phyloP scores from a whole-genome alignment of 2,797 vertebrate genomes.

The Poeciliopsis presidionis region DNA sequence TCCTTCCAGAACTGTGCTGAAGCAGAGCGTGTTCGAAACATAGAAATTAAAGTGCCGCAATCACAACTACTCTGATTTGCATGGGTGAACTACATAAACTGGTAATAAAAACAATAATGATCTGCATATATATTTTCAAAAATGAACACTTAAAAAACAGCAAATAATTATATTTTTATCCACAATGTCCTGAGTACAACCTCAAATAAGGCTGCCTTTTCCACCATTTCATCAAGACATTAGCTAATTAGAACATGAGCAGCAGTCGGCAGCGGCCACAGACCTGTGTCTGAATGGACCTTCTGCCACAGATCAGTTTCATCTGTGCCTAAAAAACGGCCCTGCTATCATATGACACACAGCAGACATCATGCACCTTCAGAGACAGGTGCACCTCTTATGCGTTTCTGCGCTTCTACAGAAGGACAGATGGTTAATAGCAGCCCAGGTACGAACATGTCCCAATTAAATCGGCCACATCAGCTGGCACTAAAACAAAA shows the following conservation, averaged over 20 bases:
- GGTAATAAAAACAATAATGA: neutral
- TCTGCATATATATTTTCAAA: neutral
- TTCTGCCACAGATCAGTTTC: conserved; percentile 7
- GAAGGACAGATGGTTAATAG: neutral
- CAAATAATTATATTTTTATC: neutral
- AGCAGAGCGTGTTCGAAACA: neutral
- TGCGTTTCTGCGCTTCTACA: neutral
- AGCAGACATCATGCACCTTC: neutral
- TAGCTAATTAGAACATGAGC: conserved; percentile 22
- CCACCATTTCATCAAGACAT: conserved; percentile 30
- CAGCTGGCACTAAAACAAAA: neutral
- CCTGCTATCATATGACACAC: conserved; percentile 7
- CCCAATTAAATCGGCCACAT: neutral
- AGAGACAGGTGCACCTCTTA: neutral
- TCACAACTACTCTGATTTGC: neutral
- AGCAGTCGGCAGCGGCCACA: conserved; percentile 34
- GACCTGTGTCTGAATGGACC: conserved; percentile 36
- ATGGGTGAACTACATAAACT: neutral
- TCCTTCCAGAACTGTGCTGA: neutral
- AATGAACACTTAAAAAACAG: neutral
- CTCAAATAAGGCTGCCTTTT: neutral
- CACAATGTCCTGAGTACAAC: neutral
- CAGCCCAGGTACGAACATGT: neutral
- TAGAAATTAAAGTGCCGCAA: neutral
- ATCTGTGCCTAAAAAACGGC: conserved; percentile 29